Percentiles rank a stretch among this genome's conserved stretches.
phyloP scores from a whole-genome alignment of 2,888 invertebrate species.

The Bhutanitis thaidina region DNA sequence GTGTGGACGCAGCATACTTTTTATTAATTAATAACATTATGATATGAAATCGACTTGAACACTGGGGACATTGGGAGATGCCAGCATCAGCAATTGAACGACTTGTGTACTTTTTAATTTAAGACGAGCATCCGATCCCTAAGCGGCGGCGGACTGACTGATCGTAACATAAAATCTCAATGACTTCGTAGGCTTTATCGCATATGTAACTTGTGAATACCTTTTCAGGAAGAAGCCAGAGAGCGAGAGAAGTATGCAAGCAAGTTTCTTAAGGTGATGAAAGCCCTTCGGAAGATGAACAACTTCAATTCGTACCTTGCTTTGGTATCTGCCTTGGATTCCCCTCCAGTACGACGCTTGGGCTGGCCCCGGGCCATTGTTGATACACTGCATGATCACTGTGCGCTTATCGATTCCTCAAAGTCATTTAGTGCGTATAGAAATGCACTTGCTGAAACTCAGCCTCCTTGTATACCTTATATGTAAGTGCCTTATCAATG shows the following conservation, averaged over 20 bases:
- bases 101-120: too few relatives aligned
- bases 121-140: too few relatives aligned
- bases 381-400: constrained; percentile 96
- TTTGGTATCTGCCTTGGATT: constrained; percentile 96
- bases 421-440: constrained; percentile 98
- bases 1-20: too few relatives aligned
- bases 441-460: constrained; percentile 94
- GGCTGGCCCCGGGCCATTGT: constrained; percentile 96
- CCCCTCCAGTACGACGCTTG: constrained; percentile 94
- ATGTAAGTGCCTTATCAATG: constrained; percentile 88
- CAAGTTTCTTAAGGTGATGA: constrained; percentile 99
- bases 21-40: too few relatives aligned
- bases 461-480: constrained; percentile 99
- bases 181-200: too few relatives aligned
- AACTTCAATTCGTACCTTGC: constrained; percentile 99
- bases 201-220: neutral
- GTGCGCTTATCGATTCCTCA: constrained; percentile 97
- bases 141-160: too few relatives aligned
- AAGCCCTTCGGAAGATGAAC: constrained; percentile 96
- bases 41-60: too few relatives aligned
- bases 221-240: constrained; percentile 86
- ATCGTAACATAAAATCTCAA: too few relatives aligned
- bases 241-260: constrained; percentile 96
- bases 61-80: too few relatives aligned
- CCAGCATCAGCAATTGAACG: too few relatives aligned